Base-by-base conservation (phyloP, 1,140 invertebrate genomes). In the Drosophila athabasca region DNA sequence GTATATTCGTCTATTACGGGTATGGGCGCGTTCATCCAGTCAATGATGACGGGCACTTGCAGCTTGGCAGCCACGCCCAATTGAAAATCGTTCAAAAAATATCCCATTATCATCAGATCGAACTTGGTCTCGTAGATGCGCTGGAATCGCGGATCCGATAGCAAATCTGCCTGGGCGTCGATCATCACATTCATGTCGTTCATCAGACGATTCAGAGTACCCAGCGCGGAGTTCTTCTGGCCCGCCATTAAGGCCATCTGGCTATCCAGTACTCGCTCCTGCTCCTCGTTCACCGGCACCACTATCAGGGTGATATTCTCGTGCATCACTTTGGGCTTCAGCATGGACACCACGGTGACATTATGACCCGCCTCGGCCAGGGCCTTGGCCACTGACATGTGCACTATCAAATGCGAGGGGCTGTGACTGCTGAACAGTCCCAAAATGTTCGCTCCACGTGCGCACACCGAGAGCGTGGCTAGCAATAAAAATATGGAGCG, bases 351-450 rank as follows among this genome's bases (percentile, higher is more conserved):
- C 17, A 91, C 83, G 0, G 90, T 91, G 2, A 91, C 70, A 43
- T 91, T 85, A 49, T 91, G 90, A 5, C 90, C 90, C 0, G 55
- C 48, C 19, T 91, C 82, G 2, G 82, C 90, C 8, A 91, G 55
- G 0, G 73, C 31, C 54, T 78, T 75, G 13, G 70, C 66, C 67
- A 90, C 62, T 9, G 90, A 85, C 83, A 90, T 89, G 24, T 91
- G 78, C 0, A 91, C 9, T 7, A 91, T 90, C 22, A 91, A 58
- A 61, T 91, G 90, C 6, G 90, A 91, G 1, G 45, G 74, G 48
- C 90, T 90, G 57, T 78, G 75, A 22, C 89, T 90, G 6, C 73
- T 88, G 45, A 90, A 91, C 7, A 91, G 61, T 0, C 90, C 90
- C 66, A 91, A 44, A 44, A 91, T 91, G 17, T 90, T 90, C 5